Evolutionary conservation across 2,797 vertebrate genomes (phyloP).

Genomic region (Xerus rutilus): DNA sequence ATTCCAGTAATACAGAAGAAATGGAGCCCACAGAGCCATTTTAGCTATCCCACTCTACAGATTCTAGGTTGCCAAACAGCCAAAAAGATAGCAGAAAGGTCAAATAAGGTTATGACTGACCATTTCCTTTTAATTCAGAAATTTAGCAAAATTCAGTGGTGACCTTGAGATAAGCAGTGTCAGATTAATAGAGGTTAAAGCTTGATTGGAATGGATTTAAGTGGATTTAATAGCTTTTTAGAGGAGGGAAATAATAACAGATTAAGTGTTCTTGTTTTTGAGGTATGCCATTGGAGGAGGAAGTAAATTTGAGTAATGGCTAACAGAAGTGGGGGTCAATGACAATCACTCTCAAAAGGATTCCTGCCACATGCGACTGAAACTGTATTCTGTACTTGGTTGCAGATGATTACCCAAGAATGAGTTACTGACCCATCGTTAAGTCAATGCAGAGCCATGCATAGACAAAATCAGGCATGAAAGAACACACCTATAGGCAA

Average conservation of each 20-base stretch:
- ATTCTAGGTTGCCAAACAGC: background rate
- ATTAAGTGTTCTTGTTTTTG: background rate
- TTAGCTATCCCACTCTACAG: background rate
- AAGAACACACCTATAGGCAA: background rate
- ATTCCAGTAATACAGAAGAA: background rate
- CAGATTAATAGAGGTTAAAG: background rate
- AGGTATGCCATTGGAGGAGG: background rate
- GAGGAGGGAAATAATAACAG: background rate
- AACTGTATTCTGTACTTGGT: background rate
- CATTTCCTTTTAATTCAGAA: constrained; percentile 20
- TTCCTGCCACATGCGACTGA: background rate
- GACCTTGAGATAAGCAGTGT: background rate
- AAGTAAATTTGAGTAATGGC: background rate
- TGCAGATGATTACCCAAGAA: background rate
- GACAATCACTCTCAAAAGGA: background rate
- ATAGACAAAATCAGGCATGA: background rate
- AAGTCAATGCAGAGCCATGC: background rate
- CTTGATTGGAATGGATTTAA: background rate
- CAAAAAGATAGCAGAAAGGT: background rate
- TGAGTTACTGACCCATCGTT: background rate
- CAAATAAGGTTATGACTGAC: background rate
- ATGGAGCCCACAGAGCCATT: background rate
- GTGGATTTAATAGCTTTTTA: background rate
- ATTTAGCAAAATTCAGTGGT: background rate
- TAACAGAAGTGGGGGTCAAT: background rate